Evolutionary conservation across 2,797 vertebrate genomes (phyloP).

Genomic region (Neoniphon sammara): DNA sequence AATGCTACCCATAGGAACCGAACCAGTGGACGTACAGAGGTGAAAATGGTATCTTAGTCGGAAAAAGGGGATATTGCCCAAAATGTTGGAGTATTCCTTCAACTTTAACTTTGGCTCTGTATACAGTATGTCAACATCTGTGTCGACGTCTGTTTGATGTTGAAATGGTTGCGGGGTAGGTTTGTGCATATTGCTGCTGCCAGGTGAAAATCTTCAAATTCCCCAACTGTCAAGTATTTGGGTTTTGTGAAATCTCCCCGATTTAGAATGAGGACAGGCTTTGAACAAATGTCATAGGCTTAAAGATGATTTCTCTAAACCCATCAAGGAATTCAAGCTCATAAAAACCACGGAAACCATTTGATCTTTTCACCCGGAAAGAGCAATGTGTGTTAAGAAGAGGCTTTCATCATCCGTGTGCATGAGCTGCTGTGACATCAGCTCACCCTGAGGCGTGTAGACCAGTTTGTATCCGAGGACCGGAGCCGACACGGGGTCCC

Average conservation of each 20-base stretch:
- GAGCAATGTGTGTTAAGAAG: background rate
- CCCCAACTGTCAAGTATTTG: background rate
- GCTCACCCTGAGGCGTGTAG: constrained; percentile 90
- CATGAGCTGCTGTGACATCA: background rate
- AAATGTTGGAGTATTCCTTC: too few species aligned
- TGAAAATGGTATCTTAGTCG: too few species aligned
- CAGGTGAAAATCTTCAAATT: background rate
- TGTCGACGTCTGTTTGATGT: too few species aligned
- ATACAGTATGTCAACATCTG: too few species aligned
- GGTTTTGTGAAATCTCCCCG: background rate
- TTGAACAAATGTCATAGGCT: background rate
- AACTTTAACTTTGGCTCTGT: too few species aligned
- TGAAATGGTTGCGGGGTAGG: too few species aligned
- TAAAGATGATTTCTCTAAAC: background rate
- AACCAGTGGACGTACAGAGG: too few species aligned
- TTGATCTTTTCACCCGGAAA: background rate
- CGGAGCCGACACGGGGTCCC: constrained; percentile 91
- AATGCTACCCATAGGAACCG: too few species aligned
- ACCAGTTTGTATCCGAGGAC: constrained; percentile 94
- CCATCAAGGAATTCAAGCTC: too few species aligned
- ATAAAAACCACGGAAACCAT: background rate
- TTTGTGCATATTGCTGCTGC: background rate
- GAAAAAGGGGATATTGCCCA: too few species aligned
- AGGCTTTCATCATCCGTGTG: background rate
- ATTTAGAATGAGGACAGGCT: background rate